Conservation (phyloP, 2,888 invertebrate species). For the Ferdinandea cuprea region DNA sequence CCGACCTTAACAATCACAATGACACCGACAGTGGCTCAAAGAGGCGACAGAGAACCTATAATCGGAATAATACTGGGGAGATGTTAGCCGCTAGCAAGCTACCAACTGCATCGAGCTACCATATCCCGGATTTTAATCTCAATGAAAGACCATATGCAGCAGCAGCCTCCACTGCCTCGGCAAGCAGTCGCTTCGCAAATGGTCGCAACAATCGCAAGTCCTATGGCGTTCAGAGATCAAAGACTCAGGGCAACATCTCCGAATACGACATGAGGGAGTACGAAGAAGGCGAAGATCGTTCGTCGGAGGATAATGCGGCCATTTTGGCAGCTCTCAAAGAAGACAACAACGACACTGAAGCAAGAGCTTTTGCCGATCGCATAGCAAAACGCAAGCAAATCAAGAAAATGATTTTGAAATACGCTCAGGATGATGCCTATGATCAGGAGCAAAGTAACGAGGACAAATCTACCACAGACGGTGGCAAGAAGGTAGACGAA, state of each 20-base stretch:
- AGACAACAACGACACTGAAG: conserved; percentile 83
- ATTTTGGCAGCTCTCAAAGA: conserved; percentile 83
- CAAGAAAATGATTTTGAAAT: conserved; percentile 92
- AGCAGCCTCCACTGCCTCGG: conserved; percentile 57
- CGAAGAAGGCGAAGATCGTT: conserved; percentile 83
- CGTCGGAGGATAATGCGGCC: conserved; percentile 84
- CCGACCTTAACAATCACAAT: conserved; percentile 76
- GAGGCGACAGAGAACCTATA: conserved; percentile 77
- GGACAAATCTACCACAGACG: conserved; percentile 78
- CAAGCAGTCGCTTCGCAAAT: conserved; percentile 79
- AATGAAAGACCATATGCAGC: conserved; percentile 61
- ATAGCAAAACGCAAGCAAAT: conserved; percentile 92
- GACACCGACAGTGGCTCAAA: conserved; percentile 63
- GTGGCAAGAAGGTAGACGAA: conserved; percentile 77
- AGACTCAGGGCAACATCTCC: conserved; percentile 78
- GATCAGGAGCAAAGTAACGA: conserved; percentile 77
- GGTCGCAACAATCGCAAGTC: conserved; percentile 75
- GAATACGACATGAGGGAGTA: conserved; percentile 79
- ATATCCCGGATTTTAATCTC: conserved; percentile 72
- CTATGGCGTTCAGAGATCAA: conserved; percentile 76
- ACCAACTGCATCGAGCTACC: conserved; percentile 59
- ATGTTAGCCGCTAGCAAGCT: conserved; percentile 52
- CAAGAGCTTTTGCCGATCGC: conserved; percentile 86
- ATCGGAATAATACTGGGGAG: conserved; percentile 77
- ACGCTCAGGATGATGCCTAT: conserved; percentile 90